Percentiles rank a stretch among this genome's conserved stretches.
phyloP scores from a whole-genome alignment of 2,888 invertebrate genomes.

The Nomada goodeniana region DNA sequence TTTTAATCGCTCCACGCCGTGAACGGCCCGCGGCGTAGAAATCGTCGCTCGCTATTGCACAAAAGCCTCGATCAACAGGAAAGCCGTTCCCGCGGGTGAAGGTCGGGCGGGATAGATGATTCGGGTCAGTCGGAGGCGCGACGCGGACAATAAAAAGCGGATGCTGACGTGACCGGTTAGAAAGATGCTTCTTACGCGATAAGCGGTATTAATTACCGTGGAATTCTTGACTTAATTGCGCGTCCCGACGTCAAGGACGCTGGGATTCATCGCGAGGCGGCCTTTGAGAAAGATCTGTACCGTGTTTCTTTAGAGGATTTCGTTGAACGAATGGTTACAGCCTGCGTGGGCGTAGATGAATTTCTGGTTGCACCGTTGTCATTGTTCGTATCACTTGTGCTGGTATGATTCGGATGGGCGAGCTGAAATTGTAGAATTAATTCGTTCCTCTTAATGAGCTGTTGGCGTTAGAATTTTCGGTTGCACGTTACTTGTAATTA shows the following conservation, averaged over 20 bases:
- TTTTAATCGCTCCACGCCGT: not conserved
- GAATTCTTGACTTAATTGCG: slow-evolving; percentile 41
- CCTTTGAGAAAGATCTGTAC: not conserved
- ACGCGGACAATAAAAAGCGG: slow-evolving; percentile 51
- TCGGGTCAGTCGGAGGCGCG: slow-evolving; percentile 25
- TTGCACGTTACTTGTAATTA: no score
- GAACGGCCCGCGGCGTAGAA: slow-evolving; percentile 34
- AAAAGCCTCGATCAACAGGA: slow-evolving; percentile 32
- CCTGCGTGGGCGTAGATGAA: no score
- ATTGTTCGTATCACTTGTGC: no score
- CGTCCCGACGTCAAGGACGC: not conserved
- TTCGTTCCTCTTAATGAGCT: no score
- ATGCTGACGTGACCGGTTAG: slow-evolving; percentile 45
- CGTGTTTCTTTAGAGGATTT: no score
- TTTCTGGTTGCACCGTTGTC: no score
- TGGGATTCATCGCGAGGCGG: not conserved
- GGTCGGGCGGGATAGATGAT: slow-evolving; percentile 46
- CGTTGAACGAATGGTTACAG: no score
- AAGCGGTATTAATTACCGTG: slow-evolving; percentile 43
- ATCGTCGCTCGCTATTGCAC: slow-evolving; percentile 21
- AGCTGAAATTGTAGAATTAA: no score
- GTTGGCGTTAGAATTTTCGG: no score
- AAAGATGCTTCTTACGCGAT: slow-evolving; percentile 44
- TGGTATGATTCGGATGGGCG: no score
- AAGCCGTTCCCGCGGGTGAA: slow-evolving; percentile 47